Evolutionary conservation across 2,113 vertebrate genomes (phyloP).

Genomic region (Tetraodon nigroviridis): DNA sequence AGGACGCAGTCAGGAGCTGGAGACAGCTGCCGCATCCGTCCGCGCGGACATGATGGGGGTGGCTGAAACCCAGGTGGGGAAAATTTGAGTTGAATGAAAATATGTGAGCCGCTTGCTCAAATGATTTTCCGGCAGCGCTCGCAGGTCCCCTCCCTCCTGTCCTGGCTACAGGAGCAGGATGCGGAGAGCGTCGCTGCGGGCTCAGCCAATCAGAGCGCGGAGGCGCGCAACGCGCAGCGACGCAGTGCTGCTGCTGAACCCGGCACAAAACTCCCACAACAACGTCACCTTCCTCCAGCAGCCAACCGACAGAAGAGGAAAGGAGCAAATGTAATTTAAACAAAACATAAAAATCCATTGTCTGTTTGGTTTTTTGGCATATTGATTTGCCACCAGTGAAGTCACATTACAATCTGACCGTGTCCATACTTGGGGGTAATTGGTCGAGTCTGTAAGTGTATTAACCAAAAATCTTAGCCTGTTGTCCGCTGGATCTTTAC

Average conservation of each 20-base stretch:
- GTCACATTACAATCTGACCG: no score
- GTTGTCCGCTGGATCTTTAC: no score
- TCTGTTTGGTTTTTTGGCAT: no score
- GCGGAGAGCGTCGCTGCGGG: slow-evolving; percentile 51
- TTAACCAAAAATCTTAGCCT: no score
- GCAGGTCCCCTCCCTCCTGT: slow-evolving; percentile 17
- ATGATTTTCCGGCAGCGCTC: slow-evolving; percentile 44
- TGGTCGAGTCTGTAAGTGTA: no score
- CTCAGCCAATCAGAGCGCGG: slow-evolving; percentile 63
- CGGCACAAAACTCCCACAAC: slow-evolving; percentile 11
- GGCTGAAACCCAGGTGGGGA: slow-evolving; percentile 17
- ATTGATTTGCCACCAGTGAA: no score
- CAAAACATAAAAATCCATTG: no score
- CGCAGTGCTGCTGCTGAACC: slow-evolving; percentile 38
- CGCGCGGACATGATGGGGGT: slow-evolving; percentile 27
- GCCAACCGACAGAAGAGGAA: no score
- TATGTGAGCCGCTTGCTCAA: slow-evolving; percentile 21
- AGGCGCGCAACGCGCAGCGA: slow-evolving; percentile 32
- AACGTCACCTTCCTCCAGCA: slow-evolving; percentile 5
- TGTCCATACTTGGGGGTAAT: no score
- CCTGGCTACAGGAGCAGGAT: neutral
- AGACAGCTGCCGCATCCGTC: slow-evolving; percentile 12
- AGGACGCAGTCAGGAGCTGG: slow-evolving; percentile 11
- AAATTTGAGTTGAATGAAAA: slow-evolving; percentile 1
- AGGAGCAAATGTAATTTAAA: no score